Percentiles rank a stretch among this genome's conserved stretches.
These are phyloP conservation scores for Chrysotoxum bicinctum DNA, from an alignment of 2,888 invertebrate genomes.

Conservation along the genomic window DNA sequence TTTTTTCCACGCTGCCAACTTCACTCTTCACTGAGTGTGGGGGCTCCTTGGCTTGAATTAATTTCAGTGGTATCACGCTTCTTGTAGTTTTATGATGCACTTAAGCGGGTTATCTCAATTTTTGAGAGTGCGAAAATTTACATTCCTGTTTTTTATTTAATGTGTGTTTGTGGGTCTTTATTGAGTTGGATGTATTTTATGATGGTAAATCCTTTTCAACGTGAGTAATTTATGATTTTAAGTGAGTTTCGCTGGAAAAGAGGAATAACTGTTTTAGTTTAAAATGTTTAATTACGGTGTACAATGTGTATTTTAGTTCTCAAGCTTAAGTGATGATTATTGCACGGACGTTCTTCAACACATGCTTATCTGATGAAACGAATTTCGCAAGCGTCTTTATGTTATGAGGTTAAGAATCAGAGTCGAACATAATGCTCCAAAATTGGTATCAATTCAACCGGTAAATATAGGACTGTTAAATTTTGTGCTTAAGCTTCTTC, in stretches of 20 bases:
- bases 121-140: slow-evolving; percentile 47
- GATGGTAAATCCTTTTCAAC: not conserved
- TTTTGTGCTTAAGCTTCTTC: too few species aligned
- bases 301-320: too few species aligned
- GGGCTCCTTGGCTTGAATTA: slow-evolving; percentile 14
- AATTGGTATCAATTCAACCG: too few species aligned
- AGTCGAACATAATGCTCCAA: too few species aligned
- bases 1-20: not conserved
- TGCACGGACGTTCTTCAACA: not conserved
- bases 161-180: not conserved
- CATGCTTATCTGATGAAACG: too few species aligned
- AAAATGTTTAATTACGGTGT: not conserved
- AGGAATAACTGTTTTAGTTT: not conserved
- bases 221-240: not conserved
- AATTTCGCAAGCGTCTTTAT: too few species aligned
- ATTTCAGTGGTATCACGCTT: slow-evolving; percentile 34
- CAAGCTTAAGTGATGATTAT: not conserved
- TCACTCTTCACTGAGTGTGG: not conserved
- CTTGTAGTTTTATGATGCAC: slow-evolving; percentile 63
- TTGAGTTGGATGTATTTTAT: slow-evolving; percentile 11
- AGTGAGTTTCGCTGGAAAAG: not conserved
- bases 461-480: too few species aligned
- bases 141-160: slow-evolving; percentile 6
- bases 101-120: slow-evolving; percentile 50
- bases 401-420: too few species aligned